A percentile compares a stretch with the other conserved stretches of the same genome.
These are phyloP conservation scores for Neolamprologus ventralis DNA, from an alignment of 2,113 vertebrate species.

Conservation along the genomic window DNA sequence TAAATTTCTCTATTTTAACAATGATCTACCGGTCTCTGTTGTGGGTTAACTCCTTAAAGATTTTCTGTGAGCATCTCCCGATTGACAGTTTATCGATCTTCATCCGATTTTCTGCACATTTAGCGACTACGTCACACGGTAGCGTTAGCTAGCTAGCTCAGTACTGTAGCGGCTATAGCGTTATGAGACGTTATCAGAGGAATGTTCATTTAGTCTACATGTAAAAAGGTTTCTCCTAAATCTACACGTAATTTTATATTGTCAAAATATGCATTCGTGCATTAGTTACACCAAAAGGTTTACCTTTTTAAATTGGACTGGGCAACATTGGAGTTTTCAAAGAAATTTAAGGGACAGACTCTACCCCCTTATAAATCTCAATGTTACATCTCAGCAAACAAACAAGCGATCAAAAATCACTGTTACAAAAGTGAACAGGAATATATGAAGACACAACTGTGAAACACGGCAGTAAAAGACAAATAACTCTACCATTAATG, in stretches of 20 bases:
- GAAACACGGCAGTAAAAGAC: neutral
- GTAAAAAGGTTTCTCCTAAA: neutral
- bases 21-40: neutral
- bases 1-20: neutral
- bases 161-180: neutral
- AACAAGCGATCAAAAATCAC: neutral
- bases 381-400: neutral
- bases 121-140: neutral
- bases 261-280: neutral
- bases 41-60: fast-evolving
- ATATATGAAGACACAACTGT: neutral
- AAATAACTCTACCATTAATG: neutral
- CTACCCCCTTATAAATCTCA: neutral
- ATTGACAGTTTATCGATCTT: neutral
- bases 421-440: neutral
- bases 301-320: neutral
- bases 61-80: fast-evolving
- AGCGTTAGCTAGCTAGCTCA: neutral
- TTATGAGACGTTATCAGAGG: neutral
- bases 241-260: neutral
- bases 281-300: neutral
- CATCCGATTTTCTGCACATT: fast-evolving
- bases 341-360: neutral
- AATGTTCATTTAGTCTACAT: neutral
- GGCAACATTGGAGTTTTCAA: neutral